phyloP scores from a whole-genome alignment of 2,113 vertebrate species.

The Rhagologus leucostigma region DNA sequence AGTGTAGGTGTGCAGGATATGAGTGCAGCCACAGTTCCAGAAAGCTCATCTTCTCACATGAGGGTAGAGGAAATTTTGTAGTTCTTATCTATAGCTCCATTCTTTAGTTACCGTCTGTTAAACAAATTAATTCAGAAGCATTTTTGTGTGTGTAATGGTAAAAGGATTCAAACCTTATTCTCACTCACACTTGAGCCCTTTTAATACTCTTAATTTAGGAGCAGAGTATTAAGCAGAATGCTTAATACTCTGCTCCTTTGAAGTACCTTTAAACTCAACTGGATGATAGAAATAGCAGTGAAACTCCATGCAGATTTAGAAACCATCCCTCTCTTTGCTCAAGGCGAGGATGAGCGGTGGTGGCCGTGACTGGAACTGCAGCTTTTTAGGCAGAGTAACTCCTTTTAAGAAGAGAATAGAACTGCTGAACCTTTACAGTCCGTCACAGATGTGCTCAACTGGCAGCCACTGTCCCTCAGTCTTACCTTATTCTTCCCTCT shows the following conservation, averaged over 20 bases:
- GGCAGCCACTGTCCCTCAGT: rapidly evolving
- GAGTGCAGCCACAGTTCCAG: rapidly evolving
- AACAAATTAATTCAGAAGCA: neutral
- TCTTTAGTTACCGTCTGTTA: neutral
- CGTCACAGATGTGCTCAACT: rapidly evolving
- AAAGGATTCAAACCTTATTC: neutral
- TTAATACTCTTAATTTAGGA: neutral
- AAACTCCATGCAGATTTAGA: neutral
- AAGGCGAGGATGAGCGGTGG: neutral
- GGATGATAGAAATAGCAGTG: neutral
- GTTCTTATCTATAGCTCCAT: neutral
- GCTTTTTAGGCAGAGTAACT: neutral
- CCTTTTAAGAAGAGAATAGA: neutral
- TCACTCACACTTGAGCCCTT: neutral
- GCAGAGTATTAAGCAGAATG: neutral
- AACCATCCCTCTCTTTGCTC: neutral
- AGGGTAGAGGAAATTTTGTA: neutral
- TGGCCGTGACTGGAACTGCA: neutral
- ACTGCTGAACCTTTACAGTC: neutral
- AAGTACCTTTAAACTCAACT: neutral
- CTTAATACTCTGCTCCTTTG: neutral
- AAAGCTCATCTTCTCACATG: neutral
- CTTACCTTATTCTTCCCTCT: neutral
- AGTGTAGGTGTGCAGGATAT: neutral
- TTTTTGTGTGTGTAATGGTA: neutral